Base-by-base conservation (phyloP, 1,140 invertebrate species). In the Drosophila parvula region DNA sequence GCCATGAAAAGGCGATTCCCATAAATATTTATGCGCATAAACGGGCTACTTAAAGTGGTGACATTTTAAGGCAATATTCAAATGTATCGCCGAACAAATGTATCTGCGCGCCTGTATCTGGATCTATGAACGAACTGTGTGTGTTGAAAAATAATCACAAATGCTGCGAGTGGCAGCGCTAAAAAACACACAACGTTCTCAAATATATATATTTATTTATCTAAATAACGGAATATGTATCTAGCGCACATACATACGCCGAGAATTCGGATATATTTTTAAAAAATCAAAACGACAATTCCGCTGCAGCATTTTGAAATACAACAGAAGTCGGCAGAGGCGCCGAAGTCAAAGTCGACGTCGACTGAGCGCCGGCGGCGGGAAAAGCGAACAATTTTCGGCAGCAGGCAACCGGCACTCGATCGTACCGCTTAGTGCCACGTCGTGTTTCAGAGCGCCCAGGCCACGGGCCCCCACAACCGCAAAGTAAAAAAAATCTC, bases 201-300 rank as follows among this genome's bases (percentile, higher is more conserved):
- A 22, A 22, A 22, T 22, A 22, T 22, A 56, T 61, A 74, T 73
- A 64, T 79, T 59, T 79, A 74, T 79, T 61, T 67, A 70, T 65
- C 58, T 50, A 48, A 50, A 51, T 67, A 44, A 18, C 56, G 16
- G 75, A 60, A 70, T 78, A 77, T 77, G 59, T 82, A 64, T 61
- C 59, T 58, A 45, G 57, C 48, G 60, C 50, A 53, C 47, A 59
- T 63, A 69, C 58, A 61, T 70, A 63, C 36, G 16, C 4, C 59
- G 36, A 38, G 9, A 27, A 27, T 44, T 60, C 53, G 69, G 77
- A 83, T 89, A 89, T 88, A 84, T 88, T 88, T 88, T 83, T 74
- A 83, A 89, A 88, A 88, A 88, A 79, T 89, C 84, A 89, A 88
- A 88, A 89, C 84, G 83, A 89, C 83, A 88, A 78, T 41, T 70